Evolutionary conservation across 2,797 vertebrate species (phyloP).

Genomic region (Megalops cyprinoides): DNA sequence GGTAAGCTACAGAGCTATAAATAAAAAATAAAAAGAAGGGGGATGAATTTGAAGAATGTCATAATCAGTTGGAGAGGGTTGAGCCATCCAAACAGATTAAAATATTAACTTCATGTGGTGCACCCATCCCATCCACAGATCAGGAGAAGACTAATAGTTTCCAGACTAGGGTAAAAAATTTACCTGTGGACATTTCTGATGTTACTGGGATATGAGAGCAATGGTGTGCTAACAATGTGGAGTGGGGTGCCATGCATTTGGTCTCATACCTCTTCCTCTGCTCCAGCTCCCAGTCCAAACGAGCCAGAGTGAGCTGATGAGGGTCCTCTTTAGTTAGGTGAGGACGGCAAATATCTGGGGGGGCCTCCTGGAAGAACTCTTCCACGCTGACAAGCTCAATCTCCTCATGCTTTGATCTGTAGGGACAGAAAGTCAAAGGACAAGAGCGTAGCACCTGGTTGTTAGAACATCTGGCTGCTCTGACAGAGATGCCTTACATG

Average conservation of each 20-base stretch:
- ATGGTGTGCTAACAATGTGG: neutral
- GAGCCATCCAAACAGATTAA: too few relatives aligned
- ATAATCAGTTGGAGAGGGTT: too few relatives aligned
- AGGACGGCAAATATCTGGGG: conserved; percentile 86
- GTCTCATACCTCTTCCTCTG: conserved; percentile 91
- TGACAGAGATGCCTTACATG: neutral
- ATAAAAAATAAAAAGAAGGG: too few relatives aligned
- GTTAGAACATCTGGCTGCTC: neutral
- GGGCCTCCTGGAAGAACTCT: conserved; percentile 90
- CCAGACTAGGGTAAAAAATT: neutral
- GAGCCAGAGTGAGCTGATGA: conserved; percentile 92
- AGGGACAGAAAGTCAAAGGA: neutral
- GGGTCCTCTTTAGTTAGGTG: conserved; percentile 84
- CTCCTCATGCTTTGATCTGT: conserved; percentile 96
- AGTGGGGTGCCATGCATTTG: neutral
- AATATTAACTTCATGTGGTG: too few relatives aligned
- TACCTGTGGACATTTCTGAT: neutral
- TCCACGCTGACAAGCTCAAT: conserved; percentile 91
- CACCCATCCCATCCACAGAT: too few relatives aligned
- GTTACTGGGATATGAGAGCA: neutral
- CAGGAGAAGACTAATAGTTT: too few relatives aligned
- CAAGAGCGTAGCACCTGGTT: neutral
- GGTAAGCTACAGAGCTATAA: too few relatives aligned
- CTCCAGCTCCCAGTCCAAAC: conserved; percentile 97
- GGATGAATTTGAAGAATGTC: too few relatives aligned